Evolutionary conservation across 2,113 vertebrate genomes (phyloP), one percentile per base, ranked within the genome.

Genomic region (Todiramphus chloris): DNA sequence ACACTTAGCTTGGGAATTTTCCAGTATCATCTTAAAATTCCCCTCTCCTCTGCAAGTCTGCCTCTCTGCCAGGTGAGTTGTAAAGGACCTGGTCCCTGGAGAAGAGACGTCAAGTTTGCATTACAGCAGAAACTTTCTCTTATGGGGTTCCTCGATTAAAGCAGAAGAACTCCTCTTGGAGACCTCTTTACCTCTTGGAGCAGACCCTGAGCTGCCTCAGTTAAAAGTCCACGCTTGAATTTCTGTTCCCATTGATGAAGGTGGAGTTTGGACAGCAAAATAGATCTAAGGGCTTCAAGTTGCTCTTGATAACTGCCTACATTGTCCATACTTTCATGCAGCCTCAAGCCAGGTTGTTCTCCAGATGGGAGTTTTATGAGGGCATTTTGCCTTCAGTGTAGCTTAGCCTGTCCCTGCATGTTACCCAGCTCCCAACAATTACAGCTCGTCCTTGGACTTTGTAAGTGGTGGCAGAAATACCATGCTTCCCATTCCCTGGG

Each of bases 251-350:
- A 4, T 41, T 63, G n/a, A 19, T 68, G 43, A 68, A 58, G 44
- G 18, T 17, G 41, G 37, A 59, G 19, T 53, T 48, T 74, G 50
- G 25, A 64, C 27, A 39, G 59, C 7, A 25, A 80, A 60, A 48
- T 11, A 43, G 43, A 48, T 31, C 21, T 60, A 78, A 87, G 37
- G 9, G 4, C 48, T 87, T 16, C 30, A 37, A 30, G 19, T 20
- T 53, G 16, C 27, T 73, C 46, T 56, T 74, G 31, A 17, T 35
- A 78, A 48, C 43, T 69, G 50, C 16, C 3, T 2, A 13, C 23
- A 28, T 2, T 69, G 48, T 13, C 3, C 3, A 11, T 33, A n/a
- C 2, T 18, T 69, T 23, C 6, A 0, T 43, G 13, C 2, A 4
- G 10, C 35, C 27, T 89, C 27, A 43, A 77, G 33, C 12, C 46